Conservation (phyloP, 2,113 vertebrate genomes). For the Ceyx margarethae region DNA sequence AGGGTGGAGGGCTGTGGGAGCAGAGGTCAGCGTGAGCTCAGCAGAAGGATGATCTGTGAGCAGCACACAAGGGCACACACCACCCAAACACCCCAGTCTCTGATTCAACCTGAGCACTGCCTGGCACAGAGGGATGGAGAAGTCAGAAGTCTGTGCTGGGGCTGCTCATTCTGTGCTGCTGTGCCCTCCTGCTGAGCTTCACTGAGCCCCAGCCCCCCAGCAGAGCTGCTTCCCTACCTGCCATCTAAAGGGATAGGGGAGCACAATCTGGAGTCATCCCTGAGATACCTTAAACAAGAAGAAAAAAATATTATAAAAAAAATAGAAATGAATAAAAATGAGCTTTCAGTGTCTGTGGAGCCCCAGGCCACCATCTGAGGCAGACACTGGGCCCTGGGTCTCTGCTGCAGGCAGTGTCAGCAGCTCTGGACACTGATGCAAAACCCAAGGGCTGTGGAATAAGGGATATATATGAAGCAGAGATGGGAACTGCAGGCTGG, state of each 20-base stretch:
- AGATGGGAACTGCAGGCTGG: accelerated
- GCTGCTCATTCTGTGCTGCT: neutral
- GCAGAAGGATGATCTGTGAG: neutral
- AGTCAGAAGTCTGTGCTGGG: neutral
- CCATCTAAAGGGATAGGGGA: too few species aligned
- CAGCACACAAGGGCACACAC: neutral
- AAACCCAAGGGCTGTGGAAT: neutral
- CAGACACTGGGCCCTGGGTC: neutral
- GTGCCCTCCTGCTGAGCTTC: neutral
- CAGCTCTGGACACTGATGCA: accelerated
- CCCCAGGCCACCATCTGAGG: neutral
- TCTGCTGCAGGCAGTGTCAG: neutral
- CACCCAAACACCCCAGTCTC: neutral
- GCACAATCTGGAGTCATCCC: neutral
- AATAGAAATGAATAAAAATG: neutral
- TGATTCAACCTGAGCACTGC: neutral
- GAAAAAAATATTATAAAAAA: neutral
- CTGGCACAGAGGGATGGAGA: neutral
- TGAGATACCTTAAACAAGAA: neutral
- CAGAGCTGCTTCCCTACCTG: neutral
- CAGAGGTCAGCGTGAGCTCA: accelerated
- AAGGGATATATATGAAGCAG: accelerated
- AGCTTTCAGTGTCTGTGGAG: neutral
- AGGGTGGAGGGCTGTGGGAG: neutral
- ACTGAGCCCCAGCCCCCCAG: accelerated